phyloP scores from a whole-genome alignment of 2,113 vertebrate genomes.

The Archilochus colubris region DNA sequence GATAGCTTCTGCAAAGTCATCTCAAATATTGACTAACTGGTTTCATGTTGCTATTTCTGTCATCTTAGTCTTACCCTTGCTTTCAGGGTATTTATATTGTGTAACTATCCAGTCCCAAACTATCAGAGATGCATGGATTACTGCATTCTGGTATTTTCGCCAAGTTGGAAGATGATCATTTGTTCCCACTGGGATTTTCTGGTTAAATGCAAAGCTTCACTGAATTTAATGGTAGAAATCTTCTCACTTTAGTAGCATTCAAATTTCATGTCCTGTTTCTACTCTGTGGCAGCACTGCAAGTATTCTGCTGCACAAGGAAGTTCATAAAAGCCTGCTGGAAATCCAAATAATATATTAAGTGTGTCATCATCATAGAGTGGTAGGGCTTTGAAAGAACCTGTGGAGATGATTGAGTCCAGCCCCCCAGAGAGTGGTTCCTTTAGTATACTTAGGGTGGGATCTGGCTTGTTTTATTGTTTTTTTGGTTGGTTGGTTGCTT shows the following conservation, averaged over 20 bases:
- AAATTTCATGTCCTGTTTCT: not conserved
- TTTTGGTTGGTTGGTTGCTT: too few relatives aligned
- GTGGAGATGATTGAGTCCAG: too few relatives aligned
- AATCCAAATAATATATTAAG: not conserved
- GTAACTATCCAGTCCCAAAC: not conserved
- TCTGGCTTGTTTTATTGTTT: not conserved
- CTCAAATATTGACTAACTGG: slow-evolving; percentile 17
- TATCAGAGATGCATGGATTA: not conserved
- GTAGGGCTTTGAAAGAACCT: too few relatives aligned
- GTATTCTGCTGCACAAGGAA: not conserved
- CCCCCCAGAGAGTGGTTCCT: not conserved
- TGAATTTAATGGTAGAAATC: not conserved
- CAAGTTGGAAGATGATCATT: not conserved
- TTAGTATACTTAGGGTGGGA: not conserved
- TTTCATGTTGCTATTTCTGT: slow-evolving; percentile 19
- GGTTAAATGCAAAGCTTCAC: not conserved
- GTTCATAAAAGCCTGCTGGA: not conserved
- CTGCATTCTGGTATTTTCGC: not conserved
- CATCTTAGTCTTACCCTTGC: not conserved
- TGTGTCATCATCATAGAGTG: not conserved
- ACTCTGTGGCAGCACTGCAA: not conserved
- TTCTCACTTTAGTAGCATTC: not conserved
- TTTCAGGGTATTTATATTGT: slow-evolving; percentile 5
- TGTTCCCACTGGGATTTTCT: not conserved
- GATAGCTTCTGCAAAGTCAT: not conserved